phyloP scores from a whole-genome alignment of 2,888 invertebrate genomes.

The Napeogenes sylphis region DNA sequence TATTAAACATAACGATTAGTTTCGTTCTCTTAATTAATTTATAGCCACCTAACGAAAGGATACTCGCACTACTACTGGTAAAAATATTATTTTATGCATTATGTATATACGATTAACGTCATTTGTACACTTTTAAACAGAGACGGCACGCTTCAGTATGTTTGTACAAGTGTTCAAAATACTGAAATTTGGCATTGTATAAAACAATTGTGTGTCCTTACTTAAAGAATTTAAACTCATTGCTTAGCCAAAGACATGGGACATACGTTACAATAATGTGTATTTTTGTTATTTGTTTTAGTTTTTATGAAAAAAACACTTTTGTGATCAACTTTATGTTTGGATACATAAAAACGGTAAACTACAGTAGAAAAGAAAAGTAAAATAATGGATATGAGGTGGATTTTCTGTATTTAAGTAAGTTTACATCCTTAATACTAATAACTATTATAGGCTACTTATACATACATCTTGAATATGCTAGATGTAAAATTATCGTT shows the following conservation, averaged over 20 bases:
- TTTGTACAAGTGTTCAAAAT: constrained; percentile 57
- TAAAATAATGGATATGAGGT: too few species aligned
- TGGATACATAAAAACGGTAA: too few species aligned
- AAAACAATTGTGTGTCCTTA: constrained; percentile 21
- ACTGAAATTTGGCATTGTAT: constrained; percentile 45
- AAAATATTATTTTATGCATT: constrained; percentile 11
- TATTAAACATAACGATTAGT: constrained; percentile 50
- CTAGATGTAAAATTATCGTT: too few species aligned
- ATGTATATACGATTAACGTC: constrained; percentile 29
- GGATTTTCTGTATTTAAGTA: too few species aligned
- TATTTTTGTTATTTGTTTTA: too few species aligned
- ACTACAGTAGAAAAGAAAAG: too few species aligned
- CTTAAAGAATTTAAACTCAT: constrained; percentile 12
- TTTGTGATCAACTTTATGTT: too few species aligned
- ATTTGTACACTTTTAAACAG: constrained; percentile 40
- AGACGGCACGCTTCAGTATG: constrained; percentile 58
- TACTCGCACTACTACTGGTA: constrained; percentile 15
- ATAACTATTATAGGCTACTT: too few species aligned
- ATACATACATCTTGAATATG: too few species aligned
- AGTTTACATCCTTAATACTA: too few species aligned
- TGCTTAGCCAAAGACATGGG: constrained; percentile 1
- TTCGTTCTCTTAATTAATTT: constrained; percentile 33
- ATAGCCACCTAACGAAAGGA: constrained; percentile 13
- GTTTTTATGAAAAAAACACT: too few species aligned
- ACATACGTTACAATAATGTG: background rate